A percentile compares a stretch with the other conserved stretches of the same genome.
phyloP scores from a whole-genome alignment of 92 coral and sea anemone genomes.

The Parazoanthus darwini region DNA sequence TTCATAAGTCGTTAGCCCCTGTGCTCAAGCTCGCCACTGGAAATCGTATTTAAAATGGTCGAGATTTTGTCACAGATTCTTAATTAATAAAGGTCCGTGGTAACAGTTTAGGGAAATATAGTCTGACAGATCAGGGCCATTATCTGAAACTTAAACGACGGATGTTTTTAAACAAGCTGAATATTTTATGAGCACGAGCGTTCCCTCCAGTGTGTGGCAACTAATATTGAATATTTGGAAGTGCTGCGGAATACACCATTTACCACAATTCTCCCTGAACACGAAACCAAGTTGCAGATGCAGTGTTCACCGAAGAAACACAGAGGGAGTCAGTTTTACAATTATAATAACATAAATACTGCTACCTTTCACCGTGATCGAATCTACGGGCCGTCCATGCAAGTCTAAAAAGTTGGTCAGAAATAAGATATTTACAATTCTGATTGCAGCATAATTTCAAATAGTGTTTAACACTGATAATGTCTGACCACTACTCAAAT shows the following conservation, averaged over 20 bases:
- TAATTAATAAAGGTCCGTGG: not conserved
- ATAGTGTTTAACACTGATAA: not conserved
- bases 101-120: not conserved
- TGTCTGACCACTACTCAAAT: not conserved
- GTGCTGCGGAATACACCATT: not conserved
- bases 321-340: not conserved
- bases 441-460: not conserved
- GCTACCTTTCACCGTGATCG: not conserved
- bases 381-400: not conserved
- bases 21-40: not conserved
- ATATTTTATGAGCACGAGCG: not conserved
- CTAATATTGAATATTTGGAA: not conserved
- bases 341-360: not conserved
- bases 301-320: not conserved
- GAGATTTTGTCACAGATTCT: not conserved
- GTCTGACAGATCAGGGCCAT: not conserved
- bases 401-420: not conserved
- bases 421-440: not conserved
- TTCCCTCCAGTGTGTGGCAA: conserved; percentile 2
- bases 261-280: not conserved
- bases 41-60: not conserved
- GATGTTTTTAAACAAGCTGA: not conserved
- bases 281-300: not conserved
- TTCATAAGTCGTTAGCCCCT: not conserved
- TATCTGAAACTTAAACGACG: not conserved